Base-by-base conservation (phyloP, 1,140 invertebrate species). In the Drosophila kikkawai region DNA sequence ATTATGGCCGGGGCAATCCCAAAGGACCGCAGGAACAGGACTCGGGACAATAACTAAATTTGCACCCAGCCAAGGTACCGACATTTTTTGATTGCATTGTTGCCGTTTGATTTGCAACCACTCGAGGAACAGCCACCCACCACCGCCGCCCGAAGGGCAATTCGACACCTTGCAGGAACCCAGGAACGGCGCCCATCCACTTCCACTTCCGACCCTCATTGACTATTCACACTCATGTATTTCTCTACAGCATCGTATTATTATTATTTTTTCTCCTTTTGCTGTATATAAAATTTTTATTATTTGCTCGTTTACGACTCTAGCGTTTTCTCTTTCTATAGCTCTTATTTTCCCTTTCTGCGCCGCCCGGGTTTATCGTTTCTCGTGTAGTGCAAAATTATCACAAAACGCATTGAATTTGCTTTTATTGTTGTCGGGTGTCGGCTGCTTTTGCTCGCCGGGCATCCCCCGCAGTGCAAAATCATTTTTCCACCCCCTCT, bases 161-260 rank as follows among this genome's bases (percentile, higher is more conserved):
- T 59, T 34, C 42, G 65, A 73, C 75, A 87, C 69, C 79, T 73
- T 53, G 67, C 59, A 37, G 57, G 37, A 44, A 65, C 26, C 53
- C 63, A 19, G 15, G 48, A 2, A 32, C 15, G 2, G 8, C 55
- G 64, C 53, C 42, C 44, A 34, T 17, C 48, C 45, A n/a, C 48
- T 11, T 15, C 47, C 64, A 39, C 77, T 48, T 77, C 65, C 76
- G 53, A 69, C 53, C 70, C 82, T 86, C 79, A 86, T 91, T 90
- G 82, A 83, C 90, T 86, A 86, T 91, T 91, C 88, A 86, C 88
- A 91, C 88, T 82, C 82, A 55, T 90, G 84, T 91, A 77, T 82
- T 67, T 75, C 70, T 79, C 61, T 47, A 56, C 65, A 42, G 61
- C 60, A n/a, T 39, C 59, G 58, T 74, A 69, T 44, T 69, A 66